Conservation (phyloP, 2,113 vertebrate species). For the Lagopus muta region DNA sequence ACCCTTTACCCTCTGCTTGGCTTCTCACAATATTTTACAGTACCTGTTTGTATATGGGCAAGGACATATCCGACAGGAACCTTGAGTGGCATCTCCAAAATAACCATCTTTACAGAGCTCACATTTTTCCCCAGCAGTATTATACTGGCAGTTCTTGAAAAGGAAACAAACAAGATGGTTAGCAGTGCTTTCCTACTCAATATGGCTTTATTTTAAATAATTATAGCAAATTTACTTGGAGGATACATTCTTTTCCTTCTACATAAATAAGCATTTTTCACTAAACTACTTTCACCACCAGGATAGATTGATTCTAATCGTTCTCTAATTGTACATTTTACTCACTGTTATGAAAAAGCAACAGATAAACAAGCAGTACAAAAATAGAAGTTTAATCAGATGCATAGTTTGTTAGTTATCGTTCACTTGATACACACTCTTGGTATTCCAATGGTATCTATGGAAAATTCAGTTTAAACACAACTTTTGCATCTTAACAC, state of each 20-base stretch:
- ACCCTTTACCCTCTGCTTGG: background rate
- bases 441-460: background rate
- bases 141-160: slow-evolving; percentile 87
- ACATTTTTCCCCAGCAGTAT: slow-evolving; percentile 89
- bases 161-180: slow-evolving; percentile 31
- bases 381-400: background rate
- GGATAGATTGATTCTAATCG: background rate
- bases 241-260: background rate
- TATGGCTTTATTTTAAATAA: background rate
- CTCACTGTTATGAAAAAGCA: background rate
- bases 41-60: slow-evolving; percentile 92
- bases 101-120: slow-evolving; percentile 91
- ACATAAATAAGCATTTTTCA: background rate
- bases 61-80: slow-evolving; percentile 84
- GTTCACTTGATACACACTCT: background rate
- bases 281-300: background rate
- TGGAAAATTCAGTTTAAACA: background rate
- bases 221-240: background rate
- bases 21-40: background rate
- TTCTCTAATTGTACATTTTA: background rate
- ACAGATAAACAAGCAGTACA: background rate
- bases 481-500: background rate
- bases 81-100: slow-evolving; percentile 80
- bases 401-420: background rate
- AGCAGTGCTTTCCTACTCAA: background rate